Evolutionary conservation across 2,113 vertebrate genomes (phyloP).

Genomic region (Echinops telfairi): DNA sequence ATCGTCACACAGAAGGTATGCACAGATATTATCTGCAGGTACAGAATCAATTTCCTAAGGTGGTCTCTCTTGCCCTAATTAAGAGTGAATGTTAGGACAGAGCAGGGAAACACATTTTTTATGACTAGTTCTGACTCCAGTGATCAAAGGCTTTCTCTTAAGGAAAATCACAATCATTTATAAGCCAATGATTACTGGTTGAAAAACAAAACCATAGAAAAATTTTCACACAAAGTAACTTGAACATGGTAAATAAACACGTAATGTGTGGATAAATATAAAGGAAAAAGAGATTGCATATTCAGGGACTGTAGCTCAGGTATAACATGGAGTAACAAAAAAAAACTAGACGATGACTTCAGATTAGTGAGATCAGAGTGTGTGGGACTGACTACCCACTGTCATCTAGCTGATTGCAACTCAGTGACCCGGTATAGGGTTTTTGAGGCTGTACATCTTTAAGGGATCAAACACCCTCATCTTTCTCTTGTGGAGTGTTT

Average conservation of each 20-base stretch:
- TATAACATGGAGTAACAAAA: background rate
- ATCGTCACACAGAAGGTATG: background rate
- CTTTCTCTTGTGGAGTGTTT: too few species aligned
- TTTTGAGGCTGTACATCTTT: too few species aligned
- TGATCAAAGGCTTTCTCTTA: slow-evolving; percentile 64
- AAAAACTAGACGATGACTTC: background rate
- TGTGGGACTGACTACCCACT: background rate
- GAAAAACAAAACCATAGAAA: slow-evolving; percentile 30
- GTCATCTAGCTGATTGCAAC: too few species aligned
- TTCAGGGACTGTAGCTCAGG: background rate
- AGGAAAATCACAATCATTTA: slow-evolving; percentile 63
- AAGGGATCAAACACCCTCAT: too few species aligned
- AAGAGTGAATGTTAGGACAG: slow-evolving; percentile 58
- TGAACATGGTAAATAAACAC: background rate
- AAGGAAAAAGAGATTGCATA: background rate
- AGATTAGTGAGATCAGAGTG: too few species aligned
- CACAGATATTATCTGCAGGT: slow-evolving; percentile 15
- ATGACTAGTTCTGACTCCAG: slow-evolving; percentile 9
- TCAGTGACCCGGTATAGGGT: too few species aligned
- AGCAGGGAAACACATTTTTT: slow-evolving; percentile 54
- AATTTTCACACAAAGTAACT: slow-evolving; percentile 23
- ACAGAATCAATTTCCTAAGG: slow-evolving; percentile 58
- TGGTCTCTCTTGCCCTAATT: slow-evolving; percentile 64
- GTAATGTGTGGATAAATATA: slow-evolving; percentile 1
- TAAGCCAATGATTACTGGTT: slow-evolving; percentile 45